Conservation (phyloP, 1,140 invertebrate species). For the Lasioglossum albipes region DNA sequence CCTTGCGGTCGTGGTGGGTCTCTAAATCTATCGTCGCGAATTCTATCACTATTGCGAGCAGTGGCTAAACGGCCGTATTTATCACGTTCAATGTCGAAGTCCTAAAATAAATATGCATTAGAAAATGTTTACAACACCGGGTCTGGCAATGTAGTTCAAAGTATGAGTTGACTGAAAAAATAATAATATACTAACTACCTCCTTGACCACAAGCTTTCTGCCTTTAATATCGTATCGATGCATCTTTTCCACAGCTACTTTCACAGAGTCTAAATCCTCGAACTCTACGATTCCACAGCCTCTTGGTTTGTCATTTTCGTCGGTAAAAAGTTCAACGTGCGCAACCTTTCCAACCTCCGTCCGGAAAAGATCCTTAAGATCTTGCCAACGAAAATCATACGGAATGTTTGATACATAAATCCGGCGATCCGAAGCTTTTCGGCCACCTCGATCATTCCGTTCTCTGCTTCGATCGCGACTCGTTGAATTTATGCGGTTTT, state of each 20-base stretch:
- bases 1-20: constrained; percentile 72
- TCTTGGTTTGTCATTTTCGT: constrained; percentile 95
- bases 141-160: background rate
- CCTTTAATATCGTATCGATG: constrained; percentile 96
- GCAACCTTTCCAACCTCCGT: constrained; percentile 95
- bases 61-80: constrained; percentile 83
- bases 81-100: constrained; percentile 85
- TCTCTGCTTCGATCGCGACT: constrained; percentile 80
- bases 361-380: constrained; percentile 97
- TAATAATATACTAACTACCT: constrained; percentile 81
- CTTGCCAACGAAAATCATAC: constrained; percentile 98
- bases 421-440: constrained; percentile 80
- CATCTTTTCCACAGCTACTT: constrained; percentile 97
- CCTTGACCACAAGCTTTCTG: constrained; percentile 96
- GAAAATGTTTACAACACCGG: background rate
- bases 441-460: constrained; percentile 79
- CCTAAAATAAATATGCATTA: constrained; percentile 70
- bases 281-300: constrained; percentile 98
- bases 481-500: constrained; percentile 82
- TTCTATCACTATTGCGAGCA: constrained; percentile 75
- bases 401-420: constrained; percentile 99
- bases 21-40: constrained; percentile 76
- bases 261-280: constrained; percentile 91
- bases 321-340: constrained; percentile 97
- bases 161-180: constrained; percentile 21